phyloP scores from a whole-genome alignment of 2,797 vertebrate genomes.

The Sitta carolinensis region DNA sequence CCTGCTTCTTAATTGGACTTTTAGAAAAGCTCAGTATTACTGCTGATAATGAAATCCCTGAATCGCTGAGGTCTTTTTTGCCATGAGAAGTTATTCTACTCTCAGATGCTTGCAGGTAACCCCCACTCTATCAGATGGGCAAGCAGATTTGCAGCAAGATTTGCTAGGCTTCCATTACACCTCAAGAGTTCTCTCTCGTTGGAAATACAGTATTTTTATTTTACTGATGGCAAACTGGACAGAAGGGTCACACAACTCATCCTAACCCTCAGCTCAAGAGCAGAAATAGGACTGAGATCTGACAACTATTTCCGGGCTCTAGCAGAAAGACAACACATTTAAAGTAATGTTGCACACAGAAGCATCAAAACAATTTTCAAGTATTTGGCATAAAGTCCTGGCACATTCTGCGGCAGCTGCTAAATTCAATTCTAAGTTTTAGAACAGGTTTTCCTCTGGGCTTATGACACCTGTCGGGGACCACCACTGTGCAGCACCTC shows the following conservation, averaged over 20 bases:
- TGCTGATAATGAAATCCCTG: neutral
- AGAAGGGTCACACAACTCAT: neutral
- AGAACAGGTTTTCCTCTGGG: neutral
- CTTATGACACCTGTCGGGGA: neutral
- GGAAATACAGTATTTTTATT: neutral
- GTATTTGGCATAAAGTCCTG: neutral
- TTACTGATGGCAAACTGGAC: neutral
- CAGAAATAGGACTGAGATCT: neutral
- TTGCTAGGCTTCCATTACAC: neutral
- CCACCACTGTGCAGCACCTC: neutral
- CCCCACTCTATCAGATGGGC: neutral
- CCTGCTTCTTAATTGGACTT: neutral
- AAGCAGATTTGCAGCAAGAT: conserved; percentile 7
- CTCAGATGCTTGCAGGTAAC: neutral
- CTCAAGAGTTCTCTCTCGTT: neutral
- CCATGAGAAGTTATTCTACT: neutral
- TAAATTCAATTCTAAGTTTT: neutral
- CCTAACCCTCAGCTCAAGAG: neutral
- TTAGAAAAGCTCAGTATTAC: neutral
- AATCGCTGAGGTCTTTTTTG: neutral
- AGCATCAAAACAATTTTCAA: neutral
- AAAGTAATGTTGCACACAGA: neutral
- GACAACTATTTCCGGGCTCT: neutral
- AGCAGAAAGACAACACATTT: neutral
- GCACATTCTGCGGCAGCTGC: neutral